Base-by-base conservation (phyloP, 2,113 vertebrate species). In the Madoqua kirkii region DNA sequence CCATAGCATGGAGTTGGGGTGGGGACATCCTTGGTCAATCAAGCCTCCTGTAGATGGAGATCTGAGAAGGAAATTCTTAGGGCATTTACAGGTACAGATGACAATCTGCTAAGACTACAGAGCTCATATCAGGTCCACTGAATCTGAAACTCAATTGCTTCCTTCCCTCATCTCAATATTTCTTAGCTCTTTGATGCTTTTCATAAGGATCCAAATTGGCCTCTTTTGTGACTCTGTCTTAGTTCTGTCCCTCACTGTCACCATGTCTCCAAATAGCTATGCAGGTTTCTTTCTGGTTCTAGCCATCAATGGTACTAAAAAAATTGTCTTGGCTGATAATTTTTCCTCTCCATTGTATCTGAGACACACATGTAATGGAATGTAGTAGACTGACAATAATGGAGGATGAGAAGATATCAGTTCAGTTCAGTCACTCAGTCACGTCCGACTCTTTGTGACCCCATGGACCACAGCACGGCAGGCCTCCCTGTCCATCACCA, bases 11-110 rank as follows among this genome's bases (percentile, higher is more conserved):
- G n/a, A 33, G 19, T 40, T 71, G 62, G 62, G 15, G 15, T 0
- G 0, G 62, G 31, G 62, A 9, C 2, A 0, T 3, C 14, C 3
- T 19, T 85, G 21, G 29, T 19, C 8, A 95, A 21, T 79, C 25
- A 57, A 91, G 3, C 0, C 12, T 57, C 25, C 7, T 54, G 29
- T 36, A 31, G 36, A 27, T 54, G 27, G 45, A 85, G 27, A 11
- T 67, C 9, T 52, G 23, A 90, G n/a, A 84, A 81, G 5, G 14
- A 7, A 62, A 36, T 36, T 79, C 14, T 36, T 59, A 23, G 25
- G 15, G 3, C 2, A 23, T 33, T 5, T 7, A n/a, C 13, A 16
- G 7, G 40, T 19, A 50, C 2, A 12, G 8, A 40, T 40, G 40
- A 48, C 3, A 60, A 19, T 17, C 19, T 27, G 6, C 36, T 19